phyloP scores from a whole-genome alignment of 2,797 vertebrate species.

The Petrocephalus sullivani region DNA sequence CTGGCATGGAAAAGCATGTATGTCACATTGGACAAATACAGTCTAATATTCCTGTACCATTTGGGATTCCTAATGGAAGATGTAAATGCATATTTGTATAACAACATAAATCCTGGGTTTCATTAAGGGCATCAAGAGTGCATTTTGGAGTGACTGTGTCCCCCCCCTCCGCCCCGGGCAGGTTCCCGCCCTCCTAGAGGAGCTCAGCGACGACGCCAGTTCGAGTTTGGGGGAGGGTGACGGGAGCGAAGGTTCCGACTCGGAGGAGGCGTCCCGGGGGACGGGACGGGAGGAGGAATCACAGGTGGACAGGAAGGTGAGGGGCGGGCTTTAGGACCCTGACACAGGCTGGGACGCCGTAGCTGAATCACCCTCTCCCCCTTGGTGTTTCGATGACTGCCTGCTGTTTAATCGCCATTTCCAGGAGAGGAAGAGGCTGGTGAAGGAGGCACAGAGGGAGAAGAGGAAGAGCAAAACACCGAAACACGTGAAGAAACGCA shows the following conservation, averaged over 20 bases:
- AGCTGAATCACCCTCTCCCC: neutral
- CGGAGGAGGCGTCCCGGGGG: conserved; percentile 36
- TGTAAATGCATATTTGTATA: neutral
- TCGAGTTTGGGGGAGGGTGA: conserved; percentile 61
- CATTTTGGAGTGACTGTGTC: neutral
- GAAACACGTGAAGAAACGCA: conserved; percentile 91
- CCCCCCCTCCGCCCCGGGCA: conserved; percentile 28
- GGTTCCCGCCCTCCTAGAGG: conserved; percentile 83
- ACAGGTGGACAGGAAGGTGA: conserved; percentile 78
- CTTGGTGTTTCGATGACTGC: no score
- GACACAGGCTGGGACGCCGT: neutral
- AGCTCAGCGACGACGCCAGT: conserved; percentile 36
- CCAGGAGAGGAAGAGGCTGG: conserved; percentile 83
- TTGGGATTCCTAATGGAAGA: neutral
- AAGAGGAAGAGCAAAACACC: conserved; percentile 84
- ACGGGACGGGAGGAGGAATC: conserved; percentile 42
- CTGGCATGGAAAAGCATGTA: no score
- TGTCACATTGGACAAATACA: neutral
- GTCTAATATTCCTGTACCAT: neutral
- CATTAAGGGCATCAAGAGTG: neutral
- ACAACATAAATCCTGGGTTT: neutral
- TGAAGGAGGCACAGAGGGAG: conserved; percentile 89
- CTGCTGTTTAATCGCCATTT: conserved; percentile 19
- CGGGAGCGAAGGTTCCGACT: conserved; percentile 26
- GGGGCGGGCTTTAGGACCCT: neutral